Evolutionary conservation across 2,888 invertebrate species (phyloP), one percentile per base, ranked within the genome.

Genomic region (Lamellibrachia columna): DNA sequence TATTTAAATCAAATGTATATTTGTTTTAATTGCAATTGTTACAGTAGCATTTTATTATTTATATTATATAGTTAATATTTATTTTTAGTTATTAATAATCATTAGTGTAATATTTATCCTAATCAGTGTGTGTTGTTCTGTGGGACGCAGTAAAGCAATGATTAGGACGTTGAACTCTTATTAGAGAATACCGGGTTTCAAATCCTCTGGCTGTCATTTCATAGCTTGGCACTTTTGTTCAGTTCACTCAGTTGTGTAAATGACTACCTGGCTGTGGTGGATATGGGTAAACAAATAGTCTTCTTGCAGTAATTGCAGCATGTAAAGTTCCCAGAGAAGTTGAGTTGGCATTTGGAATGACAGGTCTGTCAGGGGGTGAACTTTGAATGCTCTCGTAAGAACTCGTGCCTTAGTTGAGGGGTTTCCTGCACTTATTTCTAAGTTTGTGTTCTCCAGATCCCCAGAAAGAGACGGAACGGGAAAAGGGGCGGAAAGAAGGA

Each of bases 391-490:
- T 91, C 22, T 11, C 7, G 11, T 53, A n/a, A 15, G 11, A n/a
- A n/a, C 91, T 15, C 3, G 11, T 52, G 91, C 15, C 6, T 52
- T 15, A 90, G 4, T 15, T 6, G 91, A 7, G 52, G 6, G 91
- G 40, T 11, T 53, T 40, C 9, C 11, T 91, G 90, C 90, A 90
- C 2, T n/a, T 1, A 92, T 55, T 7, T 28, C 55, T 91, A 53
- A 52, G 15, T 90, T 9, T 55, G 15, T 92, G 90, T 92, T 90
- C 92, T 92, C 90, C 93, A 95, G 96, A 96, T 58, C 95, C 96
- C 93, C 95, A 95, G n/a, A 96, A 96, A 90, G 96, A 96, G 92
- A 94, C 94, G 9, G 96, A 96, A 55, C 96, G 95, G 92, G 96
- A 96, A 90, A 92, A 92, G 91, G 75, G 75, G 75, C 75, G 94